phyloP scores from a whole-genome alignment of 2,888 invertebrate species.

The Mystacides longicornis region DNA sequence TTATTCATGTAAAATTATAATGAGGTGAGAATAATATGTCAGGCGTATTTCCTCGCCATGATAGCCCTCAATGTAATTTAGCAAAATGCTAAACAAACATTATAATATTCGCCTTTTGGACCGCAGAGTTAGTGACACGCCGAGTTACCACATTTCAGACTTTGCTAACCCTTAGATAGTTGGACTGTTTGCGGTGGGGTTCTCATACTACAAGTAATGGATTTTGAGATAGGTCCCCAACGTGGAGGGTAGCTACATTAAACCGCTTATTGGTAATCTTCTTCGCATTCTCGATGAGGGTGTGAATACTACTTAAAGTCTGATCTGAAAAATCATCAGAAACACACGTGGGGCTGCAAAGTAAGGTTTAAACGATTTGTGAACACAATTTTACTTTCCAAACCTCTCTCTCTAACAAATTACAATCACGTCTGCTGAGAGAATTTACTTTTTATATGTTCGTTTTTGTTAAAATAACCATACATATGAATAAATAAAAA shows the following conservation, averaged over 20 bases:
- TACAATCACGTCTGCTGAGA: too few relatives aligned
- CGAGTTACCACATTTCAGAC: conserved; percentile 2
- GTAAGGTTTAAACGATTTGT: neutral
- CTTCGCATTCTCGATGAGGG: conserved; percentile 2
- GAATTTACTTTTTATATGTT: too few relatives aligned
- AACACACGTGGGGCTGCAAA: neutral
- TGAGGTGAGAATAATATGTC: too few relatives aligned
- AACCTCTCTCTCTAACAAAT: neutral
- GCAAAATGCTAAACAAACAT: neutral
- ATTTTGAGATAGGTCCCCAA: conserved; percentile 9
- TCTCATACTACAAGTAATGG: neutral
- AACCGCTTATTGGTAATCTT: conserved; percentile 10
- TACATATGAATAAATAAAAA: too few relatives aligned
- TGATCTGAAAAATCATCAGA: neutral
- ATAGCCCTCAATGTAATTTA: neutral
- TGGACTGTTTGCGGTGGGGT: neutral
- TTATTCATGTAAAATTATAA: too few relatives aligned
- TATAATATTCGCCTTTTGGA: neutral
- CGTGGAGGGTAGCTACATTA: conserved; percentile 7
- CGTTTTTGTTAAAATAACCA: too few relatives aligned
- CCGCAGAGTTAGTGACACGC: neutral
- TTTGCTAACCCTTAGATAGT: conserved; percentile 2
- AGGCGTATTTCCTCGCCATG: too few relatives aligned
- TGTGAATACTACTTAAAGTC: neutral
- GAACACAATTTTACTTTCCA: neutral